phyloP scores from a whole-genome alignment of 2,797 vertebrate genomes.

The Phylloscopus collybita region DNA sequence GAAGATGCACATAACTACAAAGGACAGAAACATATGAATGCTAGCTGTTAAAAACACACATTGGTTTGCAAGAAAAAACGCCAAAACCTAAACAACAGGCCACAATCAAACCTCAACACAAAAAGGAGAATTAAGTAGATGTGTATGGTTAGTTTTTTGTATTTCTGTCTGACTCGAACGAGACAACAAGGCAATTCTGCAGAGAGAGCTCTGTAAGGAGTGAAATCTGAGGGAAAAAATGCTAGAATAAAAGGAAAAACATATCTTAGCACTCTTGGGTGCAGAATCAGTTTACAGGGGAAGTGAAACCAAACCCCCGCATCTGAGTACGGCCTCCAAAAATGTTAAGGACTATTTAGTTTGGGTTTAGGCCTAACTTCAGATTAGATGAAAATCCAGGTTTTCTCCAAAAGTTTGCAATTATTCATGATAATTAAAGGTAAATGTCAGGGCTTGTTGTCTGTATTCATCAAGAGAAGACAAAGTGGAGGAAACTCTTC shows the following conservation, averaged over 20 bases:
- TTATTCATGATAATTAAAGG: conserved; percentile 17
- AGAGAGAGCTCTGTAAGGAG: neutral
- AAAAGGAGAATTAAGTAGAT: neutral
- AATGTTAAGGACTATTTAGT: conserved; percentile 15
- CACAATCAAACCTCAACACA: neutral
- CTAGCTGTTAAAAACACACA: neutral
- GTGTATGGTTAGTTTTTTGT: neutral
- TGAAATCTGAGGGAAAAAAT: neutral
- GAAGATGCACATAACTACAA: neutral
- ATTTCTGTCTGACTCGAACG: neutral
- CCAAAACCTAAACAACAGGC: neutral
- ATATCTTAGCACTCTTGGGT: neutral
- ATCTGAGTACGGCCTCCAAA: neutral
- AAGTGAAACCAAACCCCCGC: neutral
- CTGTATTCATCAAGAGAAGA: neutral
- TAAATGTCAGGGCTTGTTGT: neutral
- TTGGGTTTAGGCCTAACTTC: conserved; percentile 20
- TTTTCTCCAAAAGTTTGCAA: neutral
- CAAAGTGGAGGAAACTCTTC: neutral
- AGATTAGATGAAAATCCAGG: neutral
- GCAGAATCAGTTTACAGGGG: neutral
- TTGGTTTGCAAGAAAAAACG: neutral
- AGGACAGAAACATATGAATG: neutral
- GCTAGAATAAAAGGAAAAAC: neutral
- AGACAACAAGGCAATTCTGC: neutral